Base-by-base conservation (phyloP, 2,797 vertebrate genomes). In the Macropodus opercularis region DNA sequence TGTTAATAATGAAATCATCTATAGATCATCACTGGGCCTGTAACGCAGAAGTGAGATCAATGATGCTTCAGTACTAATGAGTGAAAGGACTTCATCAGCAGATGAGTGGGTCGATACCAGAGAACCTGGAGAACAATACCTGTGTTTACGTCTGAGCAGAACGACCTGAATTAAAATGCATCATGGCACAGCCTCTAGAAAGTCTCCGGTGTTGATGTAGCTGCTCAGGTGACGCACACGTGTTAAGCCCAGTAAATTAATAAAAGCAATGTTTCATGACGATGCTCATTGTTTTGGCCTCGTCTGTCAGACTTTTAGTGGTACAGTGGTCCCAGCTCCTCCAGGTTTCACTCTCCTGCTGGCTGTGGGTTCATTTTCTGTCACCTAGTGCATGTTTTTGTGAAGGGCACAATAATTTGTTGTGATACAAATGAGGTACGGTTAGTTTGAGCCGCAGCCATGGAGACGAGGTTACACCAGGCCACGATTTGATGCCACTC, bases 401-500 rank as follows among this genome's bases (percentile, higher is more conserved):
- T n/a, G 29, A 10, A 14, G 39, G 21, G 57, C 44, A 19, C 17
- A 15, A 23, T 44, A 8, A 39, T 65, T 63, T 85, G 75, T 84
- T 84, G 36, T 65, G 69, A 54, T 67, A 66, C 73, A 81, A 75
- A 88, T 87, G 81, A 85, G 67, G 65, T 70, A 78, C 84, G 88
- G 88, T 91, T 88, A 87, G 79, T 68, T 89, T 79, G 74, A 87
- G 68, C 72, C 17, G 70, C 90, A 86, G 85, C 86, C 75, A 85
- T 86, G 81, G 89, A 87, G 84, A 90, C 79, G 63, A 58, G 55
- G 75, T 77, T 76, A 73, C 48, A 54, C 29, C 21, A 11, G 48
- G 19, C 40, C 54, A 64, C 61, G 69, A 69, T 80, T 69, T 46
- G 65, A 49, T 34, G 42, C 23, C 51, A 13, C 31, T 12, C 60